Conservation (phyloP, 2,888 invertebrate genomes). For the Meandrusa payeni region DNA sequence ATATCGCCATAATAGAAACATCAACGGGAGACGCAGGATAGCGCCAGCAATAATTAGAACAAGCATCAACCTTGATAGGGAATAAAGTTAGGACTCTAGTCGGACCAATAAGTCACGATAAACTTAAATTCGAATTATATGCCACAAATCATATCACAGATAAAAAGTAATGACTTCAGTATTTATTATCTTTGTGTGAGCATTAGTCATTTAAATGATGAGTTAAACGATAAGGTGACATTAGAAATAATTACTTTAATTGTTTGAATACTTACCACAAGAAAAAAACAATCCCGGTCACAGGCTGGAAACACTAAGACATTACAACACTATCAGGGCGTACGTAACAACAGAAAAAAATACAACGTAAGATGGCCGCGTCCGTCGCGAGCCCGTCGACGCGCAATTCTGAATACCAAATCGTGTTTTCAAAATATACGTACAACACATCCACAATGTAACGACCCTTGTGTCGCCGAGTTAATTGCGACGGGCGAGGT, state of each 20-base stretch:
- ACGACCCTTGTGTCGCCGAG: slow-evolving; percentile 37
- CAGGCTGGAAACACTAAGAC: slow-evolving; percentile 22
- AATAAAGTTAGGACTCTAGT: too few relatives aligned
- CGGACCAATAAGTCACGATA: too few relatives aligned
- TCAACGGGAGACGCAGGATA: too few relatives aligned
- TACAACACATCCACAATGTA: slow-evolving; percentile 35
- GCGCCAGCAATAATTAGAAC: too few relatives aligned
- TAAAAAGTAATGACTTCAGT: too few relatives aligned
- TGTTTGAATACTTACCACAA: slow-evolving; percentile 10
- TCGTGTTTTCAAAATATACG: slow-evolving; percentile 67
- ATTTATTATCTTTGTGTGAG: neutral
- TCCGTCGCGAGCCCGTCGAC: slow-evolving; percentile 43
- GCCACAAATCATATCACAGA: too few relatives aligned
- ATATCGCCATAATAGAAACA: too few relatives aligned
- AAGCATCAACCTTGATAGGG: too few relatives aligned
- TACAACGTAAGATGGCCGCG: slow-evolving; percentile 48
- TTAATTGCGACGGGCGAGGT: slow-evolving; percentile 36
- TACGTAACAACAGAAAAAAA: slow-evolving; percentile 31
- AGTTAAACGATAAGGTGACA: neutral
- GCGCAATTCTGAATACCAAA: slow-evolving; percentile 67
- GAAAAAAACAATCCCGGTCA: slow-evolving; percentile 19
- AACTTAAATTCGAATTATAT: too few relatives aligned
- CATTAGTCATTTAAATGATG: slow-evolving; percentile 8
- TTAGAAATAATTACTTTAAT: neutral
- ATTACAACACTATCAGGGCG: slow-evolving; percentile 21